A percentile compares a stretch with the other conserved stretches of the same genome.
phyloP scores from a whole-genome alignment of 2,113 vertebrate species.

The Bujurquina vittata region DNA sequence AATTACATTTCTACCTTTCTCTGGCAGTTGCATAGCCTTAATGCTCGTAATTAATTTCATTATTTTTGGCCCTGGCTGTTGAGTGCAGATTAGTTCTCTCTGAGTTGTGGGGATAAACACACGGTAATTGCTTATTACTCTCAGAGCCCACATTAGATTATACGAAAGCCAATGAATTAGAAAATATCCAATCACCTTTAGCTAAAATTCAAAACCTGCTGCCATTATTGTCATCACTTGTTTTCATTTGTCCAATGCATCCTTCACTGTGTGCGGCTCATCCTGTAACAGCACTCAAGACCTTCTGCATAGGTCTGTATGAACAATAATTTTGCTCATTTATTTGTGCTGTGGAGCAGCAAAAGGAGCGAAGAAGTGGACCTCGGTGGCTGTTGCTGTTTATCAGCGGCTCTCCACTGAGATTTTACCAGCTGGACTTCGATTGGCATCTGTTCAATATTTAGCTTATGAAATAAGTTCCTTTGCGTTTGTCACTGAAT shows the following conservation, averaged over 20 bases:
- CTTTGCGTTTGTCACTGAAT: neutral
- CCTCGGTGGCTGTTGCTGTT: neutral
- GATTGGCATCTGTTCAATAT: neutral
- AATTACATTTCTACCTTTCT: constrained; percentile 80
- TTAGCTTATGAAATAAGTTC: neutral
- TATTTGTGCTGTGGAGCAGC: neutral
- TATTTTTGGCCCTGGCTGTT: constrained; percentile 76
- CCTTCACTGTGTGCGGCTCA: neutral
- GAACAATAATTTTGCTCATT: neutral
- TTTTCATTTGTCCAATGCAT: constrained; percentile 7
- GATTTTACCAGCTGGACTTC: neutral
- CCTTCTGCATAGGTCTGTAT: neutral
- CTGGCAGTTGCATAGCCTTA: constrained; percentile 70
- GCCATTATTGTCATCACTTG: neutral
- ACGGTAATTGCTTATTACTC: constrained; percentile 75
- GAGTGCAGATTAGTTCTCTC: constrained; percentile 76
- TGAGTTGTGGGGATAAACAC: constrained; percentile 71
- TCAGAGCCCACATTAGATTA: constrained; percentile 66
- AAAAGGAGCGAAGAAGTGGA: neutral
- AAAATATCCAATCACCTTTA: constrained; percentile 73
- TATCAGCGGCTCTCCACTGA: neutral
- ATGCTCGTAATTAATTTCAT: constrained; percentile 80
- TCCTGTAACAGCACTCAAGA: neutral
- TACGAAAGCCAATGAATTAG: constrained; percentile 67
- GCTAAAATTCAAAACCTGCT: constrained; percentile 39